Evolutionary conservation across 2,888 invertebrate species (phyloP).

Genomic region (Netelia inedita): DNA sequence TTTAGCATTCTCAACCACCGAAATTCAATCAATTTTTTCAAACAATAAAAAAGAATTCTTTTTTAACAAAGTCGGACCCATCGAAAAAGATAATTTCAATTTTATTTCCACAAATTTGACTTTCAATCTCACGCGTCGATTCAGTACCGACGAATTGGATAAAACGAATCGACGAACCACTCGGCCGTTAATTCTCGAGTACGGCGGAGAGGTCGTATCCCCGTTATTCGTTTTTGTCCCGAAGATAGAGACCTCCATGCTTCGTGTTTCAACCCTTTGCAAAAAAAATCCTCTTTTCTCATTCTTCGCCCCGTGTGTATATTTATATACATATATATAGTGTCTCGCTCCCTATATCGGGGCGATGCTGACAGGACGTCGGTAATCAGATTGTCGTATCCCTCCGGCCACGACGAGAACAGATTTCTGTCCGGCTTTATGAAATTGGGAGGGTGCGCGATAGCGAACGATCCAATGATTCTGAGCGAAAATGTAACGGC

Average conservation of each 20-base stretch:
- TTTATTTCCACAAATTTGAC: conserved; percentile 3
- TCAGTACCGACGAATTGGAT: not conserved
- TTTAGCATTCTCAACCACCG: too few relatives aligned
- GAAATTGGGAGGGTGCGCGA: conserved; percentile 65
- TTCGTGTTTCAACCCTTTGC: conserved; percentile 62
- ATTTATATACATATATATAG: not conserved
- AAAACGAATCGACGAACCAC: conserved; percentile 30
- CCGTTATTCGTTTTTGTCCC: conserved; percentile 32
- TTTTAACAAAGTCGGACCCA: not conserved
- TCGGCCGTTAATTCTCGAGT: not conserved
- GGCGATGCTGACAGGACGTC: conserved; percentile 36
- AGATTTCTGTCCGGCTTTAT: conserved; percentile 66
- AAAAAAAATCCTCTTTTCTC: conserved; percentile 41
- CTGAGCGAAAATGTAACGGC: conserved; percentile 35
- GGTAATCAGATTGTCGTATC: conserved; percentile 66
- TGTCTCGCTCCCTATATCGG: conserved; percentile 20
- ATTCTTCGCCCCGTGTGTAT: conserved; percentile 2
- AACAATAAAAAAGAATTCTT: conserved; percentile 21
- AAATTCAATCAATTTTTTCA: not conserved
- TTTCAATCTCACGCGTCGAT: conserved; percentile 39
- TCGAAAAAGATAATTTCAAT: not conserved
- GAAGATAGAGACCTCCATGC: conserved; percentile 28
- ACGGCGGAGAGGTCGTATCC: conserved; percentile 22
- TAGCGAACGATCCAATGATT: conserved; percentile 61
- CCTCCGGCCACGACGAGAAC: conserved; percentile 64